A percentile compares a stretch with the other conserved stretches of the same genome.
Conservation (phyloP, 2,888 invertebrate genomes). For the Nudaria mundana region DNA sequence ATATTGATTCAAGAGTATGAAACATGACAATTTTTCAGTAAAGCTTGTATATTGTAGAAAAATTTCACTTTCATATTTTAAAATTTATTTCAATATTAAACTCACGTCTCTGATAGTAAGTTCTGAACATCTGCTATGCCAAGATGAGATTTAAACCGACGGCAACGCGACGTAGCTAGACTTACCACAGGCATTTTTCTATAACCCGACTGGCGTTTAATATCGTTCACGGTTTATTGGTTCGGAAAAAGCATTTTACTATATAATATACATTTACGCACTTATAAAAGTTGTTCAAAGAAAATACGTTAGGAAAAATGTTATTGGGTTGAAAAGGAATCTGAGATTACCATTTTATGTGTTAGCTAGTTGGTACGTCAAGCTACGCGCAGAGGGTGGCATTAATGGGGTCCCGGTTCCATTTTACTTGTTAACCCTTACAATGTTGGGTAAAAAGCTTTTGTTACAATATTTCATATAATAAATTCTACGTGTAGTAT, state of each 20-base stretch:
- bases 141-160: neutral
- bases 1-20: too few relatives aligned
- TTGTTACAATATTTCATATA: slow-evolving; percentile 10
- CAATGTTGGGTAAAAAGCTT: slow-evolving; percentile 22
- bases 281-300: slow-evolving; percentile 26
- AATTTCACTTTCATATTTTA: neutral
- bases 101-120: neutral
- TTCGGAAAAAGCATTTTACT: slow-evolving; percentile 14
- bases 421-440: slow-evolving; percentile 25
- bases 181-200: slow-evolving; percentile 2
- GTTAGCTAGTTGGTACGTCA: slow-evolving; percentile 46
- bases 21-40: too few relatives aligned
- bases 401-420: slow-evolving; percentile 44
- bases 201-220: neutral
- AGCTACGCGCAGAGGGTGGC: slow-evolving; percentile 44
- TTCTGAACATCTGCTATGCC: neutral
- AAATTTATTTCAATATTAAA: neutral
- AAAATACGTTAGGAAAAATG: slow-evolving; percentile 26
- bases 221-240: slow-evolving; percentile 12
- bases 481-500: too few relatives aligned
- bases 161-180: too few relatives aligned
- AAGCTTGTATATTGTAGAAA: too few relatives aligned
- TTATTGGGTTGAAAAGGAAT: slow-evolving; percentile 28
- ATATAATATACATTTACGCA: slow-evolving; percentile 12
- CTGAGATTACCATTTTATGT: slow-evolving; percentile 46